A percentile compares a stretch with the other conserved stretches of the same genome.
Evolutionary conservation across 37 sponge, comb jelly and placozoan genomes (phyloP).

Genomic region (Beroe ovata): DNA sequence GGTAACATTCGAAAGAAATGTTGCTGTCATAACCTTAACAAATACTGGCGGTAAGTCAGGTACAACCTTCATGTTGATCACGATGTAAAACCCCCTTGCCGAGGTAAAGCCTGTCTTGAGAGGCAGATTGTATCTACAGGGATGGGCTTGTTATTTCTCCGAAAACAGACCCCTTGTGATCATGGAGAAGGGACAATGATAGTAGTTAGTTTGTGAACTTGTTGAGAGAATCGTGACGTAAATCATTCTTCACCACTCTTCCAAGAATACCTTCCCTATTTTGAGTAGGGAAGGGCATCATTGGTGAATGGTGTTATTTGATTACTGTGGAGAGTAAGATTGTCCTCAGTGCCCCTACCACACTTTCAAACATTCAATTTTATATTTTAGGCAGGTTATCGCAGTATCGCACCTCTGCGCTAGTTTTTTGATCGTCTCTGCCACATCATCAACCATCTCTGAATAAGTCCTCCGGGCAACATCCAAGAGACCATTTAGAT

Average conservation of each 20-base stretch:
- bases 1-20: too few species aligned
- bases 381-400: constrained; percentile 73
- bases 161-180: too few species aligned
- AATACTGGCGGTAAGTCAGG: constrained; percentile 39
- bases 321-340: background rate
- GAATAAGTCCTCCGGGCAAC: constrained; percentile 91
- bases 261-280: too few species aligned
- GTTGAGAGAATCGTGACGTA: too few species aligned
- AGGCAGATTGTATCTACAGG: constrained; percentile 79
- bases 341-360: background rate
- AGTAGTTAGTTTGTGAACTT: too few species aligned
- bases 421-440: constrained; percentile 69
- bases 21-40: constrained; percentile 62
- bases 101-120: constrained; percentile 81
- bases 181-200: too few species aligned
- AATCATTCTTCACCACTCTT: too few species aligned
- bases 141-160: too few species aligned
- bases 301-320: background rate
- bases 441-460: constrained; percentile 92
- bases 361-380: background rate
- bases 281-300: too few species aligned
- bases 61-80: constrained; percentile 70
- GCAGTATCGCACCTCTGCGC: constrained; percentile 53
- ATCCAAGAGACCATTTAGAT: constrained; percentile 79
- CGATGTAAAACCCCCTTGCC: constrained; percentile 87